Evolutionary conservation across 2,888 invertebrate species (phyloP), one percentile per base, ranked within the genome.

Genomic region (Apomyelois bistriatella): DNA sequence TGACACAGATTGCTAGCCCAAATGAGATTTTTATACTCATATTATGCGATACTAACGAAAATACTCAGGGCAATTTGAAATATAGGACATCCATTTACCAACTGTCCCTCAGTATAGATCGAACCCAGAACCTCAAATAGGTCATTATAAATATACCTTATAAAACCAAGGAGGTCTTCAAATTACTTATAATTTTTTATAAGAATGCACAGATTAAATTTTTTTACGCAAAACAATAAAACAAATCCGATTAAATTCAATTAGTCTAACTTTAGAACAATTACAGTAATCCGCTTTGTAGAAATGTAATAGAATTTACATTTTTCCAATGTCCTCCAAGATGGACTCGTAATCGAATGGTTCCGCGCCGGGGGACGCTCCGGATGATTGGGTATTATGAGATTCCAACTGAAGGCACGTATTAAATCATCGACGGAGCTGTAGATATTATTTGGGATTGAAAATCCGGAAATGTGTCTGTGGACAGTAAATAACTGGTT

Each of bases 311-410:
- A 56, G 46, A 60, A 57, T 60, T 58, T 60, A 60, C 57, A 58
- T 56, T 53, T 48, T 66, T 65, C 56, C 64, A 68, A 60, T 69
- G 66, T 64, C 61, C 65, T 68, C 64, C 58, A 51, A 58, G 57
- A 56, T 48, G 55, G 52, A 37, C 32, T 40, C 35, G 58, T 68
- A 76, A 72, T 79, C 69, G 68, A 66, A 70, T 74, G 65, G 64
- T 58, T 74, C 76, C 79, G 12, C 77, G 37, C 77, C 48, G 48
- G 58, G 75, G 78, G 66, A 65, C 52, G 47, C 3, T 52, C 58
- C 68, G 78, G 77, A 84, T 82, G 82, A 87, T 86, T 85, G 88
- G 85, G 85, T 85, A 82, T 87, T 87, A 85, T 77, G 75, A 84
- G 86, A 88, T 87, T 86, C 78, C n/a, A 67, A 62, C 56, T 57